Percentiles rank a stretch among this genome's conserved stretches.
These are phyloP conservation scores for Colaptes auratus DNA, from an alignment of 2,113 vertebrate genomes.

Conservation along the genomic window DNA sequence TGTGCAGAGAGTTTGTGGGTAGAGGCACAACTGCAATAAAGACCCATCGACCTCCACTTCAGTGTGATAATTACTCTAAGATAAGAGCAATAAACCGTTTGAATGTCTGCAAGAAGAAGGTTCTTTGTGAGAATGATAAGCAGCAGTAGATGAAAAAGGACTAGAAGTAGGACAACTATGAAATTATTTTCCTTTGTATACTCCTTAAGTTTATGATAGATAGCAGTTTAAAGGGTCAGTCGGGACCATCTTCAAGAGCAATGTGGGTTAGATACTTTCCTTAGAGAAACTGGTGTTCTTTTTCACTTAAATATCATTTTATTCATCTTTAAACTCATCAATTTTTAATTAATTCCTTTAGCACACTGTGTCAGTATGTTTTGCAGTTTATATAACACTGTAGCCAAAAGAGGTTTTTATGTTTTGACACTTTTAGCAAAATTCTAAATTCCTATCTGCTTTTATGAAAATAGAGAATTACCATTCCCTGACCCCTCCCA, in stretches of 20 bases:
- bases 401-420: not conserved
- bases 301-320: not conserved
- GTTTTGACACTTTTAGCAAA: not conserved
- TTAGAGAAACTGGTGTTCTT: not conserved
- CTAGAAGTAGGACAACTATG: not conserved
- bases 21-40: not conserved
- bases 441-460: not conserved
- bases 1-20: not conserved
- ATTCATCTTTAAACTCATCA: not conserved
- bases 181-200: not conserved
- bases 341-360: not conserved
- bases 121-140: not conserved
- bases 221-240: not conserved
- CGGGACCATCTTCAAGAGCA: not conserved
- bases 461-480: not conserved
- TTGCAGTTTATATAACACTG: not conserved
- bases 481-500: not conserved
- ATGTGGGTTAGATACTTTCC: not conserved
- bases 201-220: not conserved
- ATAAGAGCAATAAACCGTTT: not conserved
- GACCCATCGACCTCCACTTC: not conserved
- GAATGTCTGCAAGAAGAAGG: not conserved
- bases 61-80: not conserved
- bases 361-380: not conserved
- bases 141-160: not conserved